phyloP scores from a whole-genome alignment of 2,113 vertebrate genomes.

The Labrus mixtus region DNA sequence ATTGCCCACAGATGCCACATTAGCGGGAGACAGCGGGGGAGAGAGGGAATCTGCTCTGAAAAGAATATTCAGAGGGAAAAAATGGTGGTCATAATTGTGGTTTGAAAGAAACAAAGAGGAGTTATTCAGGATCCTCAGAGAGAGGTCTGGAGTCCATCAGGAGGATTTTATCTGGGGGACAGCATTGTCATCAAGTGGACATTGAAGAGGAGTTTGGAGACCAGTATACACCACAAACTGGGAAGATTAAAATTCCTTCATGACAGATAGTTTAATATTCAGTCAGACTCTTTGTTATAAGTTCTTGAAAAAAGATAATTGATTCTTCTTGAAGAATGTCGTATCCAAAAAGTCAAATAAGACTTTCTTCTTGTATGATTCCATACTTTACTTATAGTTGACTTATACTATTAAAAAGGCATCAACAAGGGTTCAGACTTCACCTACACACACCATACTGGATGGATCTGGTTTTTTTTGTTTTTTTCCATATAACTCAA shows the following conservation, averaged over 20 bases:
- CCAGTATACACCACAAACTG: constrained; percentile 34
- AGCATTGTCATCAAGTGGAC: constrained; percentile 45
- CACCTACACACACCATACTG: no score
- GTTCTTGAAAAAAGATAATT: neutral
- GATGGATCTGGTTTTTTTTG: no score
- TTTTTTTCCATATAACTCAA: no score
- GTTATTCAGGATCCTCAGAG: constrained; percentile 53
- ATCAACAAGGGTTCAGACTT: no score
- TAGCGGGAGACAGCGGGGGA: constrained; percentile 24
- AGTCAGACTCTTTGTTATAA: constrained; percentile 3
- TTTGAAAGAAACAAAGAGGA: constrained; percentile 57
- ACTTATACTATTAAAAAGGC: no score
- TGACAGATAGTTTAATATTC: constrained; percentile 35
- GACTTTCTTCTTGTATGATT: no score
- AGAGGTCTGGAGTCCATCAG: constrained; percentile 31
- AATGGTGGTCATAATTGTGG: constrained; percentile 58
- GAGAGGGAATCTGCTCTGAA: constrained; percentile 44
- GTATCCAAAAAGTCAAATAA: neutral
- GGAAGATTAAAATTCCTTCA: constrained; percentile 61
- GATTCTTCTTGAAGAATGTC: neutral
- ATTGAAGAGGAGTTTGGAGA: constrained; percentile 20
- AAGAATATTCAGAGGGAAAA: constrained; percentile 54
- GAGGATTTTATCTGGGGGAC: constrained; percentile 34
- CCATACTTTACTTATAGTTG: no score
- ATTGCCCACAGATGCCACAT: constrained; percentile 75